Percentiles rank a stretch among this genome's conserved stretches.
Evolutionary conservation across 2,797 vertebrate genomes (phyloP).

Genomic region (Morelia viridis): DNA sequence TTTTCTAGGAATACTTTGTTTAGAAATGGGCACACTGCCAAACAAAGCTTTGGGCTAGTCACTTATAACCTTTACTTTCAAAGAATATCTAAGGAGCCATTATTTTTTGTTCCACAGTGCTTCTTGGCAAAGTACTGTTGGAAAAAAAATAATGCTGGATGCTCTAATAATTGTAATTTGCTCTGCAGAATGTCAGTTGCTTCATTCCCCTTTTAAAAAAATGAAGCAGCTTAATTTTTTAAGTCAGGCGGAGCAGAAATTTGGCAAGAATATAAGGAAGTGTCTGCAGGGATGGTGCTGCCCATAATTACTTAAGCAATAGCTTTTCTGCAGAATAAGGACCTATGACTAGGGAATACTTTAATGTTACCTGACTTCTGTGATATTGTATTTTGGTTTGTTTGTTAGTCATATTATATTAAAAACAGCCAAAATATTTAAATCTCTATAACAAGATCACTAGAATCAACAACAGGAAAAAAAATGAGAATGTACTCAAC

Average conservation of each 20-base stretch:
- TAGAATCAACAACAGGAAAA: not conserved
- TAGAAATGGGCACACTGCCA: not conserved
- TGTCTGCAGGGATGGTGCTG: not conserved
- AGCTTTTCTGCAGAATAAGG: not conserved
- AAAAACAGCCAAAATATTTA: not conserved
- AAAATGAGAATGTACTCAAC: not conserved
- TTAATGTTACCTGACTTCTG: not conserved
- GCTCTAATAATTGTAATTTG: not conserved
- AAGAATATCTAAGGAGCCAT: not conserved
- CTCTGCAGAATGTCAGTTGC: not conserved
- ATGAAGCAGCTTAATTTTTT: not conserved
- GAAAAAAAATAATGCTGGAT: not conserved
- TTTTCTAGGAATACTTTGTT: not conserved
- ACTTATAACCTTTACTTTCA: not conserved
- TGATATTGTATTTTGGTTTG: not conserved
- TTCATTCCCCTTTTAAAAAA: not conserved
- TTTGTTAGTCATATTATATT: not conserved
- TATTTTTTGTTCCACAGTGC: not conserved
- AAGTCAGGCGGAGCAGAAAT: not conserved
- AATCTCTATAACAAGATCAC: not conserved
- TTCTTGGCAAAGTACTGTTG: not conserved
- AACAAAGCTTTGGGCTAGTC: conserved; percentile 15
- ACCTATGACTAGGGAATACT: not conserved
- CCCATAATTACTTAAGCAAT: not conserved
- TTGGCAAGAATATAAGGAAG: not conserved